Conservation (phyloP, 2,888 invertebrate species). For the Dioctria rufipes region DNA sequence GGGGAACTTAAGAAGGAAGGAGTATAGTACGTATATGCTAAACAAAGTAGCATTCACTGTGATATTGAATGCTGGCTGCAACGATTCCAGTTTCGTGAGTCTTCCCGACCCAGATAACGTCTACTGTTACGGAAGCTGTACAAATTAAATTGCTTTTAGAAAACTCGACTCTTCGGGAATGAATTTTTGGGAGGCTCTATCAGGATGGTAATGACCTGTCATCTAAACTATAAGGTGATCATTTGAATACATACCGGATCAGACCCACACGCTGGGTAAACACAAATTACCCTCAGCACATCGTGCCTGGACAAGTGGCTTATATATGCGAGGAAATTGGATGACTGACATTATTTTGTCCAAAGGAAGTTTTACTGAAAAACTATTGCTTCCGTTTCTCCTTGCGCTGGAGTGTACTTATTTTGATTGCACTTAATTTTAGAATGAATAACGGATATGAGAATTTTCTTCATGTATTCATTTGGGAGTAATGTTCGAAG, state of each 20-base stretch:
- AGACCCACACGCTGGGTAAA: background rate
- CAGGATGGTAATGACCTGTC: conserved; percentile 45
- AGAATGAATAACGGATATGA: too few relatives aligned
- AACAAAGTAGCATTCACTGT: conserved; percentile 39
- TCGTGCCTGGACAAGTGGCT: background rate
- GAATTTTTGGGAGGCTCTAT: conserved; percentile 15
- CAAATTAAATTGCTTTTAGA: conserved; percentile 46
- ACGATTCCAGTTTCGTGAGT: conserved; percentile 28
- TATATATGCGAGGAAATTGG: background rate
- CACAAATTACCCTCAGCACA: conserved; percentile 21
- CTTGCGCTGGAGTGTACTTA: too few relatives aligned
- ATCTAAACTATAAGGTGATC: conserved; percentile 12
- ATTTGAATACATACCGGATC: conserved; percentile 1
- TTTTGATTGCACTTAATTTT: too few relatives aligned
- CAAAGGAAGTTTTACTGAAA: conserved; percentile 22
- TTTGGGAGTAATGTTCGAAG: too few relatives aligned
- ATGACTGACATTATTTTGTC: conserved; percentile 22
- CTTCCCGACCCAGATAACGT: conserved; percentile 26
- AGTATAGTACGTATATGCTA: conserved; percentile 32
- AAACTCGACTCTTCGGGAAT: background rate
- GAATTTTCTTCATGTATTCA: too few relatives aligned
- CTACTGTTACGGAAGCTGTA: conserved; percentile 43
- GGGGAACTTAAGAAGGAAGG: conserved; percentile 30
- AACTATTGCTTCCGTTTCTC: background rate
- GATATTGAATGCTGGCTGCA: conserved; percentile 37